A percentile compares a stretch with the other conserved stretches of the same genome.
These are phyloP conservation scores for Drosophila mauritiana DNA, from an alignment of 1,140 invertebrate genomes.

Conservation along the genomic window DNA sequence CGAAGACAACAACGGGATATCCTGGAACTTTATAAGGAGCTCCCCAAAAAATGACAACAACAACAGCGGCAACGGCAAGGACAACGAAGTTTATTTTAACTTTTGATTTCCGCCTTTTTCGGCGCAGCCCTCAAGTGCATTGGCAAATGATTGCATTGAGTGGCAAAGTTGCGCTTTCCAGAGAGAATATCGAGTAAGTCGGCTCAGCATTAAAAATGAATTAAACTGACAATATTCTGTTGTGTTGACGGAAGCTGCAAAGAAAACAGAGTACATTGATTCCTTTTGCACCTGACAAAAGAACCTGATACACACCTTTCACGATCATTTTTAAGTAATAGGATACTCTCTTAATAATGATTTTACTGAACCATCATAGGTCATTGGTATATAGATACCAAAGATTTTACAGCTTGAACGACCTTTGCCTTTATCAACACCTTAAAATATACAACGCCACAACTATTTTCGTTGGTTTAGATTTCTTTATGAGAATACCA, in stretches of 20 bases:
- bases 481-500: too few species aligned
- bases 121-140: slow-evolving; percentile 27
- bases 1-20: slow-evolving; percentile 83
- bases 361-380: too few species aligned
- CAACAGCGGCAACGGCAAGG: slow-evolving; percentile 32
- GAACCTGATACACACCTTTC: too few species aligned
- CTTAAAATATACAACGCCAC: too few species aligned
- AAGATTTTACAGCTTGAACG: too few species aligned
- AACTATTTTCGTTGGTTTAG: too few species aligned
- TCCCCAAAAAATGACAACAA: slow-evolving; percentile 63
- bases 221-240: slow-evolving; percentile 50
- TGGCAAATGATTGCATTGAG: slow-evolving; percentile 58
- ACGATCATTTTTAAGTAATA: too few species aligned
- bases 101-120: slow-evolving; percentile 76
- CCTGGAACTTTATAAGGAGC: slow-evolving; percentile 80
- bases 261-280: slow-evolving; percentile 1
- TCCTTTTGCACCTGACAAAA: slow-evolving; percentile 26
- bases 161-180: slow-evolving; percentile 62
- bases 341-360: too few species aligned
- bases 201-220: slow-evolving; percentile 70
- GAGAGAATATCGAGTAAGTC: slow-evolving; percentile 34
- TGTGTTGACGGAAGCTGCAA: background rate
- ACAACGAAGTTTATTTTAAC: slow-evolving; percentile 79
- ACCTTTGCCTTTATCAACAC: too few species aligned
- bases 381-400: too few species aligned